phyloP scores from a whole-genome alignment of 2,113 vertebrate genomes.

The Myotis yumanensis region DNA sequence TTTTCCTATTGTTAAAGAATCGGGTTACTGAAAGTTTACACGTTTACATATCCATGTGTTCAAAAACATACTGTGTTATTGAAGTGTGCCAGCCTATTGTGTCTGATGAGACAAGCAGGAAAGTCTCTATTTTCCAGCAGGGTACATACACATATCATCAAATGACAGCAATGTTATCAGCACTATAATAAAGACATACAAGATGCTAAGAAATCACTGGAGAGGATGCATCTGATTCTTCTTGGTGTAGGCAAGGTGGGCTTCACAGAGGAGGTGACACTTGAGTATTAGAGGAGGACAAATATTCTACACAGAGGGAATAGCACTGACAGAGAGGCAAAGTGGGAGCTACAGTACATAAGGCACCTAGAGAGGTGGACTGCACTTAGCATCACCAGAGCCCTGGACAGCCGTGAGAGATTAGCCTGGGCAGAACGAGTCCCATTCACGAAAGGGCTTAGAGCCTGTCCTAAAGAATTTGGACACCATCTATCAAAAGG shows the following conservation, averaged over 20 bases:
- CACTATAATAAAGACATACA: not conserved
- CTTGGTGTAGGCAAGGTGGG: not conserved
- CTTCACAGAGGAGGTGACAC: not conserved
- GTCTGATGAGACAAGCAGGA: not conserved
- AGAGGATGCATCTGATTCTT: not conserved
- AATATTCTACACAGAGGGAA: not conserved
- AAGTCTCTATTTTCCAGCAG: not conserved
- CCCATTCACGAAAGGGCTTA: not conserved
- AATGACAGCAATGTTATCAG: not conserved
- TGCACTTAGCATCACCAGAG: not conserved
- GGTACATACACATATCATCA: not conserved
- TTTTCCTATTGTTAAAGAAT: not conserved
- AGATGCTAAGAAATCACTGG: not conserved
- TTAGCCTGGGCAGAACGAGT: not conserved
- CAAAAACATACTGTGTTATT: not conserved
- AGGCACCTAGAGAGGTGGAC: not conserved
- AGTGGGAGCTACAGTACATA: not conserved
- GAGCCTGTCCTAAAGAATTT: not conserved
- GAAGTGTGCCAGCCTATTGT: not conserved
- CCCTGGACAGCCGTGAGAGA: not conserved
- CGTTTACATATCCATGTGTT: not conserved
- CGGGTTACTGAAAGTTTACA: not conserved
- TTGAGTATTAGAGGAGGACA: not conserved
- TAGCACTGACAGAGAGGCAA: not conserved
- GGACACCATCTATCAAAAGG: not conserved